Base-by-base conservation (phyloP, 2,797 vertebrate species). In the Echeneis naucrates region DNA sequence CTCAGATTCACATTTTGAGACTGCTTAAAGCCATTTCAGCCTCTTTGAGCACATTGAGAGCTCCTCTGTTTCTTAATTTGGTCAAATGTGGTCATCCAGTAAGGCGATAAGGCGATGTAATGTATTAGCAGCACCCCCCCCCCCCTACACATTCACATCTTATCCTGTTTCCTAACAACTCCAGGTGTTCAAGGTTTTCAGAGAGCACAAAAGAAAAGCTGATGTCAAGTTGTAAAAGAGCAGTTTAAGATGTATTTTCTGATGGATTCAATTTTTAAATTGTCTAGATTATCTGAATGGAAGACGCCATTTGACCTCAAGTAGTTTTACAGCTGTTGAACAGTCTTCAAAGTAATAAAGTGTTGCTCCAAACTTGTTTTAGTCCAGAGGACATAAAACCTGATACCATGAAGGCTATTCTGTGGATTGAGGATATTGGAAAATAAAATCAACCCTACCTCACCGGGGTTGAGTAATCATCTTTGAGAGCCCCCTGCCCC, bases 351-450 rank as follows among this genome's bases (percentile, higher is more conserved):
- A 87, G 75, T 75, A 55, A 65, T 81, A 80, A 75, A 84, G 71
- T 40, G 30, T 66, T 68, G 50, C 62, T 56, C 68, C 72, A 80
- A 80, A 68, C 53, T 63, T 61, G 8, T 73, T 74, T 72, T 42
- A 79, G 77, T 87, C 68, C 72, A 83, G 72, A 73, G 67, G 67
- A 73, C 71, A 80, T 85, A 75, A 83, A 83, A 87, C 38, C 37
- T 54, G 69, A 88, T 82, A 75, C 58, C 53, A 71, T 42, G 50
- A 81, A 68, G 52, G 44, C 74, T 62, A 51, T 67, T 65, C 53
- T 63, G 74, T 75, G 55, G 35, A 83, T 76, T 47, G 26, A 23
- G 70, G 64, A 75, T 82, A 73, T 71, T 80, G 76, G 56, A 80
- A 88, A 80, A 72, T 77, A 12, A 72, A 80, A 27, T 83, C 17